Evolutionary conservation across 64 coral and sea anemone species (phyloP), one percentile per base, ranked within the genome.

Genomic region (Pachyseris speciosa): DNA sequence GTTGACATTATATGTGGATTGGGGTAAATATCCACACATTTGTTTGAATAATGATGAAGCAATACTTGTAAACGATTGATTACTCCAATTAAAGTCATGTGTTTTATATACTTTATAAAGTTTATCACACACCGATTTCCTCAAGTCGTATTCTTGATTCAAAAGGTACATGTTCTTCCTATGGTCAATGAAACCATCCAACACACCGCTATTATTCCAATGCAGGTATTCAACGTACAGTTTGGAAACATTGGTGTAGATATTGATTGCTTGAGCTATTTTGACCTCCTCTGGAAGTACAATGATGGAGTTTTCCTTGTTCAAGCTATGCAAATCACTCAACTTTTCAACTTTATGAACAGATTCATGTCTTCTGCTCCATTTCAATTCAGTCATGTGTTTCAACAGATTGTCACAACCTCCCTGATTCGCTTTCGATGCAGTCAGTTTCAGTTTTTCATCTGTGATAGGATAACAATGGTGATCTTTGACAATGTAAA

Each of bases 311-410:
- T 65, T 27, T 29, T 65, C 61, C 27, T 65, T 27, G 25, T 28
- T 25, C 2, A 30, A 7, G 2, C 27, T 29, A 11, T 28, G 4
- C 27, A 65, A 25, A 2, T 65, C 22, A 29, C 6, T 6, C 6
- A 28, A 7, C 6, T 26, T 3, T 25, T 65, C 28, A 0, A 87
- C 28, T 58, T 72, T 72, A 0, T 1, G 16, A 24, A 73, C 25
- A 20, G 53, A 53, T 36, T 87, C 66, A 57, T 52, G 66, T 2
- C 66, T 8, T 51, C 44, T 51, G 0, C 19, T 57, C 84, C 84
- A 87, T 87, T 87, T 87, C 2, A 87, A 48, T 1, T 87, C 67
- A 0, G 84, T 15, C 43, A 87, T 73, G 22, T 87, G 5, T 39
- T 73, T 72, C 1, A 87, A 26, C 28, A 72, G 31, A 15, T 70